Evolutionary conservation across 2,888 invertebrate genomes (phyloP), one percentile per base, ranked within the genome.

Genomic region (Torymus texanus): DNA sequence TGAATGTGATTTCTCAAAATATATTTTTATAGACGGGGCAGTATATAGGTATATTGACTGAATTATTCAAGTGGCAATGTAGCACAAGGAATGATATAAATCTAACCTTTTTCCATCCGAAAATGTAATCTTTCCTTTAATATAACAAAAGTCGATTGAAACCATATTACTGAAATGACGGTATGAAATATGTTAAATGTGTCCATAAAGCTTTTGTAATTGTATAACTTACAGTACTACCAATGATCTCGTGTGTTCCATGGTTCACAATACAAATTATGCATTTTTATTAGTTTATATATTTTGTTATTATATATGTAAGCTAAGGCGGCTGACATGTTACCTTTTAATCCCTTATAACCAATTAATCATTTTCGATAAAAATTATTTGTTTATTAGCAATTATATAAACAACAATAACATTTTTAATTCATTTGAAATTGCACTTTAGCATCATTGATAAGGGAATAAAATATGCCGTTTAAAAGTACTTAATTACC

Each of bases 261-360:
- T n/a, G 58, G n/a, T 67, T 67, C 68, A 62, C 66, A 73, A 73
- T 62, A 78, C 56, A 73, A 67, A 56, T 66, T 67, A 61, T 68
- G 16, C 58, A 71, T 65, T 53, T 51, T 50, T 16, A 72, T 66
- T 71, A 41, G 41, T 56, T 4, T 41, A 50, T 70, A 61, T 65
- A 29, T 21, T 13, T 61, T 55, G 61, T 51, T 68, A 21, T 29
- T 8, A 61, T 61, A n/a, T 21, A 21, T n/a, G n/a, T 41, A 50
- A 55, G 58, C 51, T 63, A 62, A 71, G 24, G 41, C 73, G 18
- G 21, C 50, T 50, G 56, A 41, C 41, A 62, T 24, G 21, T 29
- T 56, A 21, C 21, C 16, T 62, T 55, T 63, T 63, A 58, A 68
- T 70, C 74, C 29, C 63, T 62, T 58, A 41, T 41, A 18, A 58